Evolutionary conservation across 1,140 invertebrate species (phyloP).

Genomic region (Phthorimaea operculella): DNA sequence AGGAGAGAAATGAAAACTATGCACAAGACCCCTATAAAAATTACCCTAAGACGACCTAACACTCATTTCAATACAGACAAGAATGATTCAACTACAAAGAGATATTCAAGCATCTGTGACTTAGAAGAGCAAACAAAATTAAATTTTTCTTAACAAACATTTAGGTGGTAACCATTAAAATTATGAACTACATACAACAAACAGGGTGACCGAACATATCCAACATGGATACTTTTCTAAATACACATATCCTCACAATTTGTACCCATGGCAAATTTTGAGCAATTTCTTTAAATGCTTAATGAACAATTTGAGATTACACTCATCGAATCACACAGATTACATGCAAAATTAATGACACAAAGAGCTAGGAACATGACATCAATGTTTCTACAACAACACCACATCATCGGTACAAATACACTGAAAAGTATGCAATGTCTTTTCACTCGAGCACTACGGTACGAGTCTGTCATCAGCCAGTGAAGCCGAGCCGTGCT

Average conservation of each 20-base stretch:
- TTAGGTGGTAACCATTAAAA: constrained; percentile 20
- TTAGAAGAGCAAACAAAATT: constrained; percentile 39
- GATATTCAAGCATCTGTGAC: constrained; percentile 32
- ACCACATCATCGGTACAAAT: constrained; percentile 36
- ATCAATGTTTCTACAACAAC: constrained; percentile 28
- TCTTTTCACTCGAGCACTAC: constrained; percentile 33
- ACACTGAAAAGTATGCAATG: constrained; percentile 43
- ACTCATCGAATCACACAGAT: constrained; percentile 17
- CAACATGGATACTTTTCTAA: constrained; percentile 17
- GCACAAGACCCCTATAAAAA: no score
- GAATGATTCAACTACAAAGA: neutral
- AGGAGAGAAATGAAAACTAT: neutral
- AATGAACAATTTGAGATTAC: constrained; percentile 23
- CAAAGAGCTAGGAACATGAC: constrained; percentile 45
- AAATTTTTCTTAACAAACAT: constrained; percentile 41
- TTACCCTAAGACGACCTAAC: neutral
- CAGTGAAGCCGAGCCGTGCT: neutral
- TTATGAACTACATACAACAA: constrained; percentile 11
- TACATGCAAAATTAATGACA: constrained; percentile 41
- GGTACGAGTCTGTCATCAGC: neutral
- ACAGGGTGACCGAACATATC: constrained; percentile 6
- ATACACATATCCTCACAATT: constrained; percentile 14
- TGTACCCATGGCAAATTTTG: constrained; percentile 32
- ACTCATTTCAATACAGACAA: neutral
- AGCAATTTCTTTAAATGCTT: constrained; percentile 24